A percentile compares a stretch with the other conserved stretches of the same genome.
Evolutionary conservation across 2,888 invertebrate species (phyloP).

Genomic region (Cephus pulcher): DNA sequence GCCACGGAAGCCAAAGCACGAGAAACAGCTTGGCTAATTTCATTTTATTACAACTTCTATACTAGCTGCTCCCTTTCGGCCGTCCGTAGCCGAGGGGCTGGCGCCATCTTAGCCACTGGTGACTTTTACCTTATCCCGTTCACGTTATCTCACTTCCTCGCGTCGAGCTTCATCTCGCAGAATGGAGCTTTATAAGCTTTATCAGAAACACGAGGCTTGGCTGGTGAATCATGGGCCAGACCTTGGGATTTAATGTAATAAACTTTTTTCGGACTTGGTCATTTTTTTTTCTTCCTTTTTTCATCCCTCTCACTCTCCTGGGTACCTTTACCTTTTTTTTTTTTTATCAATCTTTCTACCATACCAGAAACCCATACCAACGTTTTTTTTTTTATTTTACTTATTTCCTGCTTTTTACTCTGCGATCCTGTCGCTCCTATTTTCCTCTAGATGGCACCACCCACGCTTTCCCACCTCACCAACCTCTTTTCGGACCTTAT

Average conservation of each 20-base stretch:
- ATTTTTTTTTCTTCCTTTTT: not conserved
- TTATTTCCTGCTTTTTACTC: not conserved
- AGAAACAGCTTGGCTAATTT: slow-evolving; percentile 46
- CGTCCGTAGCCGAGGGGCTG: not conserved
- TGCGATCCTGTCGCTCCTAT: not conserved
- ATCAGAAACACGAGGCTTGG: slow-evolving; percentile 25
- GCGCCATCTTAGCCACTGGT: not conserved
- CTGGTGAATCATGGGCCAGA: slow-evolving; percentile 11
- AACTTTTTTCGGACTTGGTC: slow-evolving; percentile 14
- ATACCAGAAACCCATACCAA: not conserved
- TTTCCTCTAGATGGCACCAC: not conserved
- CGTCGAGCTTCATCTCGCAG: slow-evolving; percentile 16
- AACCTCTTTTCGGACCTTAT: not conserved
- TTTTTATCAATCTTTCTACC: not conserved
- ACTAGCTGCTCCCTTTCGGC: not conserved
- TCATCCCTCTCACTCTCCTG: not conserved
- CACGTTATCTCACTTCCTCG: slow-evolving; percentile 17
- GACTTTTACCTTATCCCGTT: slow-evolving; percentile 5
- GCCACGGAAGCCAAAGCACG: slow-evolving; percentile 18
- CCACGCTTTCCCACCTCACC: not conserved
- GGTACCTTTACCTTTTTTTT: not conserved
- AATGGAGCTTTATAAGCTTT: slow-evolving; percentile 34
- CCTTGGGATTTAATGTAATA: slow-evolving; percentile 30
- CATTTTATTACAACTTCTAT: slow-evolving; percentile 44
- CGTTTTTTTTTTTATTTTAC: not conserved